Evolutionary conservation across 2,113 vertebrate genomes (phyloP).

Genomic region (Pandion haliaetus): DNA sequence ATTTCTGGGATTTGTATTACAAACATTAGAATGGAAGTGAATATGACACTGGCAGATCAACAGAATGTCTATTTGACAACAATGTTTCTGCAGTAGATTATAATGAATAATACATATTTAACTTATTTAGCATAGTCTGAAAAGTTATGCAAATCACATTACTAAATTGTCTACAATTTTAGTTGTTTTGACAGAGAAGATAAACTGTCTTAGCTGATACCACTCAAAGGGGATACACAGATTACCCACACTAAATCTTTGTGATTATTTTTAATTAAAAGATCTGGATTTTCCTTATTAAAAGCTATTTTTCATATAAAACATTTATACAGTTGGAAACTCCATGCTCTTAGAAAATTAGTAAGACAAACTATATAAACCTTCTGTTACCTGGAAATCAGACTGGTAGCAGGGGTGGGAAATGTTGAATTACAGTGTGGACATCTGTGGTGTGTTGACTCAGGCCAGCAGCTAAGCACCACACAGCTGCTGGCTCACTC

Average conservation of each 20-base stretch:
- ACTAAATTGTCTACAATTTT: constrained; percentile 60
- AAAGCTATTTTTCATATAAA: neutral
- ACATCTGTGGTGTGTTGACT: neutral
- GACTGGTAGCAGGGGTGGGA: neutral
- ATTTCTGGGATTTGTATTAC: neutral
- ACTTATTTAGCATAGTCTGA: constrained; percentile 55
- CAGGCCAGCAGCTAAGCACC: neutral
- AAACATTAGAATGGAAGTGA: neutral
- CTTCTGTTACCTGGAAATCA: neutral
- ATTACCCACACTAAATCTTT: constrained; percentile 11
- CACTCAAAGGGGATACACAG: neutral
- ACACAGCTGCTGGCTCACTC: neutral
- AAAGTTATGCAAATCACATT: constrained; percentile 66
- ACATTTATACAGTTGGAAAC: neutral
- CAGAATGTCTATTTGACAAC: constrained; percentile 31
- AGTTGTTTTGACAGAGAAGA: constrained; percentile 63
- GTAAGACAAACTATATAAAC: neutral
- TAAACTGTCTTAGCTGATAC: constrained; percentile 52
- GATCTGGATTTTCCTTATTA: neutral
- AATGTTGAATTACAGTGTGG: neutral
- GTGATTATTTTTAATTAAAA: constrained; percentile 9
- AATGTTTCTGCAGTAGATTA: constrained; percentile 35
- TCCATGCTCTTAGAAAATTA: neutral
- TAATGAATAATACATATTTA: constrained; percentile 68
- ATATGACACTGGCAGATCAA: constrained; percentile 36